These are phyloP conservation scores for Epinotia bilunana DNA, from an alignment of 2,888 invertebrate genomes.

Conservation along the genomic window DNA sequence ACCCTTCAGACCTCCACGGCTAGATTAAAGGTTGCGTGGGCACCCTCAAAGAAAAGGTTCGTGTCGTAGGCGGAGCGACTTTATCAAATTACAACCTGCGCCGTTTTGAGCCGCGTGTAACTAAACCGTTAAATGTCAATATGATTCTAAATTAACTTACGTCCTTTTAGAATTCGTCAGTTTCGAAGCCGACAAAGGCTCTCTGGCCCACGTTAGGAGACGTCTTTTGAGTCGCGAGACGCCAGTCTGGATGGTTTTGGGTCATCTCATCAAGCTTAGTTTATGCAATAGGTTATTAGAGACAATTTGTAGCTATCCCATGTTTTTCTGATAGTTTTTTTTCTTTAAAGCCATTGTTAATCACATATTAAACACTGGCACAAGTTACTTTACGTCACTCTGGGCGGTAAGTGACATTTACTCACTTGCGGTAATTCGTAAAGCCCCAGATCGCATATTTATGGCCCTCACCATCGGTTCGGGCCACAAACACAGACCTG, in stretches of 20 bases:
- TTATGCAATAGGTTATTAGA: constrained; percentile 26
- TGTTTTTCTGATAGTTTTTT: background rate
- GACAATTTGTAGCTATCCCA: constrained; percentile 15
- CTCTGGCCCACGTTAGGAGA: constrained; percentile 64
- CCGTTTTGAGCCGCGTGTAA: constrained; percentile 64
- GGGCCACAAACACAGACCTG: no score
- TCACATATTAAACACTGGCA: background rate
- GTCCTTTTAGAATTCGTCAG: background rate
- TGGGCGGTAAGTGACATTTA: no score
- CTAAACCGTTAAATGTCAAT: background rate
- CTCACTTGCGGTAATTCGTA: no score
- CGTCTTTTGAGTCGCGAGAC: constrained; percentile 50
- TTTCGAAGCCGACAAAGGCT: constrained; percentile 77
- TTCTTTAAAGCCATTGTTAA: background rate
- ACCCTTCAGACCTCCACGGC: constrained; percentile 54
- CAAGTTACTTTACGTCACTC: no score
- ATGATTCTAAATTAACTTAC: background rate
- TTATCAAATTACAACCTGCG: constrained; percentile 84
- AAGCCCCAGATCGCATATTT: no score
- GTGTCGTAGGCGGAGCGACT: constrained; percentile 80
- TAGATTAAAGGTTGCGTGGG: constrained; percentile 78
- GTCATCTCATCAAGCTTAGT: constrained; percentile 32
- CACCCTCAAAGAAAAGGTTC: constrained; percentile 76
- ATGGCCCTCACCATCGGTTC: no score
- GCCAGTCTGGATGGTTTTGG: constrained; percentile 22